Base-by-base conservation (phyloP, 2,888 invertebrate genomes). In the Pachydiplax longipennis region DNA sequence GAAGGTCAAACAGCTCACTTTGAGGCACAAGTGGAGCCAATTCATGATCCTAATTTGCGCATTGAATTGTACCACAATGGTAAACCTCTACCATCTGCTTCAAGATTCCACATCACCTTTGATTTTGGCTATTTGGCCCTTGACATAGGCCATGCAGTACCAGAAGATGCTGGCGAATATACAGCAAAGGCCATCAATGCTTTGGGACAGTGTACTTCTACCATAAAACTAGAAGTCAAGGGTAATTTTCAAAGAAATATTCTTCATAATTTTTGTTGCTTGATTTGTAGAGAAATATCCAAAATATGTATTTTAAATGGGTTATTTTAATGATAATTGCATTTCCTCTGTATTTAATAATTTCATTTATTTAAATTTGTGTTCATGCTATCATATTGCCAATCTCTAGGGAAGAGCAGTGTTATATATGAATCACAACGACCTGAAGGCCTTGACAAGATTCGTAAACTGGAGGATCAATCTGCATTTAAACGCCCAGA, bases 91-190 rank as follows among this genome's bases (percentile, higher is more conserved):
- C 97, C 97, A 93, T 98, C 98, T 92, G 99, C 98, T 91, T 96
- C 98, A 91, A 96, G 98, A 93, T 98, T 98, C 96, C 98, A 98
- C 94, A 98, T 98, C 93, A 98, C 98, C 92, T 98, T 99, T 94
- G 99, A 99, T 95, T 99, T 99, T 95, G 99, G 99, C 93, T 99
- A 99, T 93, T 98, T 99, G 92, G 98, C 99, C 90, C 95, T 99
- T 93, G 99, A 99, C 94, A 98, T 99, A 93, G 96, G 97, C 92
- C 98, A 99, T 93, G 97, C 97, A 92, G 98, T 99, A 91, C 97
- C 99, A 18, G 99, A 99, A 95, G 99, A 99, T 94, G 98, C 98
- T 91, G 99, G 99, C 91, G 97, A 98, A 94, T 99, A 99, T 94
- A 97, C 98, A 0, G 98, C 98, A 15, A 97, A 97, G 93, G 99